Percentiles rank a stretch among this genome's conserved stretches.
Conservation (phyloP, 2,797 vertebrate genomes). For the Syncerus caffer region DNA sequence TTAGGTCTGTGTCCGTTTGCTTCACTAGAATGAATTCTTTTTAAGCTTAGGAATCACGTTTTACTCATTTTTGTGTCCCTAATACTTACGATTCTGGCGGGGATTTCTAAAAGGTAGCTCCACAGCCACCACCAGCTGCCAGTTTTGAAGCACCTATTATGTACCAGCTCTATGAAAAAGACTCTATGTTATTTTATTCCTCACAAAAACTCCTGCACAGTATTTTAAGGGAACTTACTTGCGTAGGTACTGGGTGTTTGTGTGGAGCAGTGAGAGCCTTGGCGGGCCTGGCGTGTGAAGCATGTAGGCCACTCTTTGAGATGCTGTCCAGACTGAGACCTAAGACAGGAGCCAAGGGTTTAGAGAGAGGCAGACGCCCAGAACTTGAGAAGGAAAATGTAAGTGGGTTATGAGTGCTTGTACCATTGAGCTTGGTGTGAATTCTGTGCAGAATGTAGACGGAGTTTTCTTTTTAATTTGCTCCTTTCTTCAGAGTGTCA, state of each 20-base stretch:
- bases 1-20: neutral
- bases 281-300: neutral
- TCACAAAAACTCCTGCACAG: neutral
- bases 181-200: neutral
- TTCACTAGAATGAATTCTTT: neutral
- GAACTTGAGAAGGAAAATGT: neutral
- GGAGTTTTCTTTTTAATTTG: neutral
- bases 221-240: neutral
- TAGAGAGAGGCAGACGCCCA: neutral
- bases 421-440: neutral
- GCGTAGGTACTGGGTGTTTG: neutral
- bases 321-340: neutral
- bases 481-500: neutral
- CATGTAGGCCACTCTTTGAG: neutral
- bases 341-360: neutral
- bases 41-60: neutral
- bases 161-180: neutral
- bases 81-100: neutral
- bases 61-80: neutral
- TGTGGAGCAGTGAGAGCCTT: neutral
- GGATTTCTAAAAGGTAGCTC: neutral
- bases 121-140: neutral
- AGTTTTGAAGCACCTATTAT: neutral
- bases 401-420: neutral
- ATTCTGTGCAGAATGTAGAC: neutral